These are phyloP conservation scores for Alosa sapidissima DNA, from an alignment of 2,797 vertebrate genomes.

Conservation along the genomic window DNA sequence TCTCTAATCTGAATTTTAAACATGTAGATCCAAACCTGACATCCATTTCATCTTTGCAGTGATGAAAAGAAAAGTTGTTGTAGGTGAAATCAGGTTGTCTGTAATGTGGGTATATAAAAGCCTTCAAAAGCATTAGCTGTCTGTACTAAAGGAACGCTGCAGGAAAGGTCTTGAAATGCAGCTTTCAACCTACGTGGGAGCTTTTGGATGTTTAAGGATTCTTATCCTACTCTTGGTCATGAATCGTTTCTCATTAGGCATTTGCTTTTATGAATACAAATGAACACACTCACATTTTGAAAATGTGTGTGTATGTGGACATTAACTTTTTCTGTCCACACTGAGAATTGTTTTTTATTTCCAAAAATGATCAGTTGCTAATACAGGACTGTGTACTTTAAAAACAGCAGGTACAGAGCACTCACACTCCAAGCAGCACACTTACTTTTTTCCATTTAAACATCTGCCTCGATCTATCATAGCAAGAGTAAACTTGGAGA, in stretches of 20 bases:
- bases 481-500: background rate
- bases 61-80: background rate
- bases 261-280: background rate
- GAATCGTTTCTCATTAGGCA: background rate
- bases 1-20: background rate
- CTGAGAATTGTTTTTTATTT: background rate
- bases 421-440: background rate
- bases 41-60: background rate
- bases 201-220: background rate
- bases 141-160: background rate
- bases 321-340: background rate
- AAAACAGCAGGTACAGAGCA: constrained; percentile 8
- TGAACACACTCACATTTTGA: background rate
- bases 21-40: background rate
- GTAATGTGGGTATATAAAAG: background rate
- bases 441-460: constrained; percentile 11
- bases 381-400: background rate
- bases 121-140: background rate
- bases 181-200: background rate
- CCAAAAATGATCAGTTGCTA: background rate
- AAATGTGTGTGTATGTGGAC: background rate
- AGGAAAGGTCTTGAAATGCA: background rate
- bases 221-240: background rate
- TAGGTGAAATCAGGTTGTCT: background rate
- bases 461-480: background rate